Conservation (phyloP, 2,797 vertebrate species). For the Propithecus perrieri region DNA sequence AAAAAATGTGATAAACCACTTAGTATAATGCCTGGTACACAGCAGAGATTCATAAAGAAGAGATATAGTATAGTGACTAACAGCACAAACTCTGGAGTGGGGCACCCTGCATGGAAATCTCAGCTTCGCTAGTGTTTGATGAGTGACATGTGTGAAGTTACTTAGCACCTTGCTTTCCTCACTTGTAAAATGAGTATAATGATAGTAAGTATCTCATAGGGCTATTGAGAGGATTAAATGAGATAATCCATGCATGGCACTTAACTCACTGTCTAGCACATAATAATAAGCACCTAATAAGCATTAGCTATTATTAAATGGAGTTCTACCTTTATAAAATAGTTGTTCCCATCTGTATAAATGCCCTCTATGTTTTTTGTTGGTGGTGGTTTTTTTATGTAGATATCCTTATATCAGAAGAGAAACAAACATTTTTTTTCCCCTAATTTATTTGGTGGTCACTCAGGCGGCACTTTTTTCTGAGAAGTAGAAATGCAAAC, state of each 20-base stretch:
- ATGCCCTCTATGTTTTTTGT: background rate
- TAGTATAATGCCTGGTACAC: background rate
- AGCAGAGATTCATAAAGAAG: background rate
- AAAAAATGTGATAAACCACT: background rate
- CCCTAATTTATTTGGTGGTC: background rate
- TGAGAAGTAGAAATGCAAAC: constrained; percentile 45
- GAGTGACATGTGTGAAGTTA: background rate
- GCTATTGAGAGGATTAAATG: background rate
- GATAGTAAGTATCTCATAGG: background rate
- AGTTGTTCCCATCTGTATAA: background rate
- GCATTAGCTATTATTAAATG: background rate
- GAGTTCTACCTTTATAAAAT: background rate
- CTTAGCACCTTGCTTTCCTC: background rate
- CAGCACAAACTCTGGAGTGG: background rate
- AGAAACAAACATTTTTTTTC: background rate
- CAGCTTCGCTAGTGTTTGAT: background rate
- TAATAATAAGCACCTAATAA: constrained; percentile 15
- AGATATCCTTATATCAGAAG: background rate
- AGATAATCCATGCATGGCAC: background rate
- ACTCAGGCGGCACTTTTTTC: constrained; percentile 3
- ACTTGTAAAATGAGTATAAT: background rate
- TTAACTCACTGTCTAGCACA: background rate
- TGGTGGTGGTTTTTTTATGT: background rate
- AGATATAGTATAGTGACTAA: background rate
- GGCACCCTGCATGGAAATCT: background rate